A percentile compares a stretch with the other conserved stretches of the same genome.
Conservation (phyloP, 2,113 vertebrate species). For the Neolamprologus longior region DNA sequence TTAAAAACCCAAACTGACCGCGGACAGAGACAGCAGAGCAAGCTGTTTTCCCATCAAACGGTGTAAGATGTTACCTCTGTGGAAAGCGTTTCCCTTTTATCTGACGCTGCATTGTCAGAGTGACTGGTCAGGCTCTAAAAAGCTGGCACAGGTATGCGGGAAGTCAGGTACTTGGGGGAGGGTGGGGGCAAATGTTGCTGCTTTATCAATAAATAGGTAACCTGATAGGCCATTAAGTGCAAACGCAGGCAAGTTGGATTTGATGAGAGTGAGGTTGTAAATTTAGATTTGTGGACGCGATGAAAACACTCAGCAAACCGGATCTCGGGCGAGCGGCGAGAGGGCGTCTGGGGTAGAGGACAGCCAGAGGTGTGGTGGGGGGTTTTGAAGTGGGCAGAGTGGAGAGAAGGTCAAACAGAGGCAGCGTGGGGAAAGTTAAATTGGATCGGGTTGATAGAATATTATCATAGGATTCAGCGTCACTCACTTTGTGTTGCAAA, state of each 20-base stretch:
- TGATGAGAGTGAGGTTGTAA: slow-evolving; percentile 32
- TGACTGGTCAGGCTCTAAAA: slow-evolving; percentile 14
- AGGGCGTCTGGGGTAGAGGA: slow-evolving; percentile 2
- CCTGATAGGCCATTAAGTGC: slow-evolving; percentile 51
- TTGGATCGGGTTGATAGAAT: slow-evolving; percentile 6
- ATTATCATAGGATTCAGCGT: slow-evolving; percentile 26
- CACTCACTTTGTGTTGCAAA: slow-evolving; percentile 13
- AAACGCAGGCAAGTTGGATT: slow-evolving; percentile 20
- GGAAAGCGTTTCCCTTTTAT: slow-evolving; percentile 5
- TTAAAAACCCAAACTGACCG: slow-evolving; percentile 51
- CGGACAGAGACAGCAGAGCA: slow-evolving; percentile 31
- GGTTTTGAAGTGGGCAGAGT: not conserved
- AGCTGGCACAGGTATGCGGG: slow-evolving; percentile 48
- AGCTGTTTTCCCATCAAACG: slow-evolving; percentile 1
- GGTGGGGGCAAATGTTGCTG: slow-evolving; percentile 50
- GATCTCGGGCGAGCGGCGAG: not conserved
- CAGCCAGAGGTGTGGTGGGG: slow-evolving; percentile 1
- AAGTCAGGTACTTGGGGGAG: slow-evolving; percentile 42
- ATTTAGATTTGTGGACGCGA: slow-evolving; percentile 56
- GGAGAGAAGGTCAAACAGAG: slow-evolving; percentile 1
- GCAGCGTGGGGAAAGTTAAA: slow-evolving; percentile 4
- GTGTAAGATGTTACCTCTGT: not conserved
- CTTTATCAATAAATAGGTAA: slow-evolving; percentile 64
- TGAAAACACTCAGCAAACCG: slow-evolving; percentile 37
- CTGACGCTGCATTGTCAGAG: slow-evolving; percentile 27